Conservation (phyloP, 2,113 vertebrate genomes). For the Ptilorrhoa leucosticta region DNA sequence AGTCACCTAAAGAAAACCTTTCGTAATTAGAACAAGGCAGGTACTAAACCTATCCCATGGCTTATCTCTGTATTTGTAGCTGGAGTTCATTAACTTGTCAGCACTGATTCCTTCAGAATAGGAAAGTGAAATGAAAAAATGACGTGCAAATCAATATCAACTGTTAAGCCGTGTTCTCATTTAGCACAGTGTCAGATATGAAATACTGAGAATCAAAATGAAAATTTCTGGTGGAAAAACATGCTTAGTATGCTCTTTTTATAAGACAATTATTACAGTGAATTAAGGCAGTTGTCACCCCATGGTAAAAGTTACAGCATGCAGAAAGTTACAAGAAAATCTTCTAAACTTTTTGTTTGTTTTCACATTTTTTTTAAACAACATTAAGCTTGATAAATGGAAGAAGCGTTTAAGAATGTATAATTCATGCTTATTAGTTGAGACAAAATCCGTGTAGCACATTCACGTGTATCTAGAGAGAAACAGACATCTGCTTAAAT, state of each 20-base stretch:
- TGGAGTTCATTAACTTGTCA: constrained; percentile 73
- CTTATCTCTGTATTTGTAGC: constrained; percentile 61
- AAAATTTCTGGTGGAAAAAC: background rate
- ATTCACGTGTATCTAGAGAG: background rate
- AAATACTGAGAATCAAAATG: background rate
- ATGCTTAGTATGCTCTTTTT: background rate
- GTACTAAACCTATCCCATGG: constrained; percentile 17
- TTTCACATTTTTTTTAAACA: background rate
- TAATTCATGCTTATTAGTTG: background rate
- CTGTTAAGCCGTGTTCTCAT: constrained; percentile 8
- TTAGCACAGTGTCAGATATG: constrained; percentile 10
- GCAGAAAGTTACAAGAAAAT: background rate
- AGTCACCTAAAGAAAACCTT: constrained; percentile 22
- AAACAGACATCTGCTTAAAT: background rate
- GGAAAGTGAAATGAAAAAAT: constrained; percentile 45
- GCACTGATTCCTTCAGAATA: constrained; percentile 45
- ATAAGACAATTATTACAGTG: background rate
- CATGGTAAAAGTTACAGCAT: background rate
- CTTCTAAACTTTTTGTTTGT: background rate
- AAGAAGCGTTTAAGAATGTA: background rate
- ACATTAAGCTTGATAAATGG: background rate
- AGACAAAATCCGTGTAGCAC: background rate
- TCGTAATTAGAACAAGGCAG: constrained; percentile 57
- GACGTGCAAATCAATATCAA: constrained; percentile 40
- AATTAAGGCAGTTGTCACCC: background rate